Conservation (phyloP, 2,113 vertebrate genomes). For the Pholis gunnellus region DNA sequence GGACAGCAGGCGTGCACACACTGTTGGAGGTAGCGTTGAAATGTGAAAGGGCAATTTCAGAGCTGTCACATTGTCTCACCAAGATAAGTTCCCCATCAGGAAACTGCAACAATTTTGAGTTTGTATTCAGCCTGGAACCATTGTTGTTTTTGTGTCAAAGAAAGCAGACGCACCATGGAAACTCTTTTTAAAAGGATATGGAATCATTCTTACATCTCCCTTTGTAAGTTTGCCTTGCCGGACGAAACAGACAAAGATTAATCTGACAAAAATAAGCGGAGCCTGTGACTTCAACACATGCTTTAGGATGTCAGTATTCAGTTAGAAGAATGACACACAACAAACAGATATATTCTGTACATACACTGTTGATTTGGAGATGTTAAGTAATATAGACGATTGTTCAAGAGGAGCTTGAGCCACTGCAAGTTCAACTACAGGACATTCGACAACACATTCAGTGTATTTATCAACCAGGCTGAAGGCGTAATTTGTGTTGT, state of each 20-base stretch:
- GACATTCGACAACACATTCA: background rate
- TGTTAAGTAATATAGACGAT: background rate
- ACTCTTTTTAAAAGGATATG: background rate
- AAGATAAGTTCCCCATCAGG: conserved; percentile 31
- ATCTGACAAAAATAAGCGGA: background rate
- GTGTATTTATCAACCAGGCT: background rate
- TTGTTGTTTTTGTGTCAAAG: background rate
- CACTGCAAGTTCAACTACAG: background rate
- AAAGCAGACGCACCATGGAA: conserved; percentile 8
- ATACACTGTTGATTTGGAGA: background rate
- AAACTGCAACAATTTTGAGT: conserved; percentile 17
- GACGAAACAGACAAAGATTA: background rate
- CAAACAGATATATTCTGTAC: background rate
- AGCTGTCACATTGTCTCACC: background rate
- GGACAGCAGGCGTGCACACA: background rate
- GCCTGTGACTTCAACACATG: background rate
- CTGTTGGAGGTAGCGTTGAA: conserved; percentile 1
- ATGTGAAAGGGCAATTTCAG: conserved; percentile 35
- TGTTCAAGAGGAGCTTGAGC: background rate
- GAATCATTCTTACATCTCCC: background rate
- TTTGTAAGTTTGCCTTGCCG: background rate
- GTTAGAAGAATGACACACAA: background rate
- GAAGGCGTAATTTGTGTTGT: background rate
- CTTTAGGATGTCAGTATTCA: background rate
- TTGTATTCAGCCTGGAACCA: background rate